Conservation (phyloP, 1,140 invertebrate genomes). For the Plectrocnemia conspersa region DNA sequence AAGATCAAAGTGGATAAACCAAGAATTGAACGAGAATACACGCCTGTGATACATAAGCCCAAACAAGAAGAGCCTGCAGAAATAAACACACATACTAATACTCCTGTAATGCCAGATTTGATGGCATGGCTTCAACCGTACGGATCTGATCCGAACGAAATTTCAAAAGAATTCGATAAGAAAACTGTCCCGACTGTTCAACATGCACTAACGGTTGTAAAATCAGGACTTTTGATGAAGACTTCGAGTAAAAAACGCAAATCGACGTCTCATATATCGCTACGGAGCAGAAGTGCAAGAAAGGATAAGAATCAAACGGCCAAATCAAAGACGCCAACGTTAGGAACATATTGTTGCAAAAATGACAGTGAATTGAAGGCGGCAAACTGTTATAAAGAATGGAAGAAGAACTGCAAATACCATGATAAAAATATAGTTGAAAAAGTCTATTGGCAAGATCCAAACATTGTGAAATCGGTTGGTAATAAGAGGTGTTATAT, state of each 20-base stretch:
- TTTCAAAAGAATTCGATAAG: constrained; percentile 34
- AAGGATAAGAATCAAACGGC: constrained; percentile 41
- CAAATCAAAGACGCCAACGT: constrained; percentile 22
- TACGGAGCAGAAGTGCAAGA: constrained; percentile 43
- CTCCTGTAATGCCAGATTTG: constrained; percentile 43
- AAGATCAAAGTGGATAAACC: constrained; percentile 39
- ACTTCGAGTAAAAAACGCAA: constrained; percentile 49
- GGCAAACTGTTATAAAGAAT: constrained; percentile 16
- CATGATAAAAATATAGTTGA: constrained; percentile 21
- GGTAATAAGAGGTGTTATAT: constrained; percentile 53
- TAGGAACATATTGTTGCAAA: constrained; percentile 16
- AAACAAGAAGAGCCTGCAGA: constrained; percentile 17
- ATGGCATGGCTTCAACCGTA: constrained; percentile 32
- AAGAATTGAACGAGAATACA: constrained; percentile 30
- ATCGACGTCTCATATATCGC: constrained; percentile 46
- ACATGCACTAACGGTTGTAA: constrained; percentile 47
- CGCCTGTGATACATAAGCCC: constrained; percentile 36
- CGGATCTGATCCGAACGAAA: constrained; percentile 2
- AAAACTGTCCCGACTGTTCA: constrained; percentile 48
- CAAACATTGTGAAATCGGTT: constrained; percentile 43
- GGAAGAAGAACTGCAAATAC: constrained; percentile 17
- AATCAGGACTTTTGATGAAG: constrained; percentile 44
- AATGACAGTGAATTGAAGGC: constrained; percentile 22
- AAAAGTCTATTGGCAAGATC: constrained; percentile 33
- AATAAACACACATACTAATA: constrained; percentile 37